phyloP scores from a whole-genome alignment of 2,888 invertebrate species.

The Drosophila meridionalis region DNA sequence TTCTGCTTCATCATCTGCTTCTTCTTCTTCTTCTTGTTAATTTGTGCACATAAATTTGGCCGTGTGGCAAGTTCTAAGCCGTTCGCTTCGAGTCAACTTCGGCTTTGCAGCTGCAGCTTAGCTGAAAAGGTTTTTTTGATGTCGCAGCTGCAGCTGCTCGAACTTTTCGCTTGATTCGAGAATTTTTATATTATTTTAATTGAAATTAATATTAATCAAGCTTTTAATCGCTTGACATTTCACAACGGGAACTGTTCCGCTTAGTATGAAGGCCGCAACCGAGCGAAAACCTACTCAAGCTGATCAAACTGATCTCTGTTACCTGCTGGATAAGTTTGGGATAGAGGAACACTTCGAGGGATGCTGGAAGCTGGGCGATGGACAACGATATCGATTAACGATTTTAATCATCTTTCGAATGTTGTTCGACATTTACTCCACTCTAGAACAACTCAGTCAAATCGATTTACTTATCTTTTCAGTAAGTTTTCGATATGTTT shows the following conservation, averaged over 20 bases:
- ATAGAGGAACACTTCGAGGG: background rate
- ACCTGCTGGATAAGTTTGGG: background rate
- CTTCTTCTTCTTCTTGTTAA: constrained; percentile 40
- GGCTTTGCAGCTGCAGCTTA: constrained; percentile 2
- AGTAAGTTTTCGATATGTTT: background rate
- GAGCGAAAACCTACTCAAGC: background rate
- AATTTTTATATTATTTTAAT: background rate
- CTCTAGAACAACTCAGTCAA: background rate
- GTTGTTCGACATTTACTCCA: background rate
- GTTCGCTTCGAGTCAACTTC: background rate
- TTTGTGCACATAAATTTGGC: constrained; percentile 73
- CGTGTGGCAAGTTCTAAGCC: constrained; percentile 43
- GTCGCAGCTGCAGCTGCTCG: constrained; percentile 1
- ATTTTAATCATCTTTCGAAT: background rate
- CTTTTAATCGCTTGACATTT: background rate
- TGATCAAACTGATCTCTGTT: background rate
- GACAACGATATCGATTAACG: background rate
- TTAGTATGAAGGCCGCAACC: background rate
- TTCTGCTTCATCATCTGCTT: background rate
- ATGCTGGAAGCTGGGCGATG: background rate
- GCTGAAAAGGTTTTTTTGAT: background rate
- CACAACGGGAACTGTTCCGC: background rate
- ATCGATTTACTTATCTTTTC: background rate
- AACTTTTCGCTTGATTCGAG: background rate
- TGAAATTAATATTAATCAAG: background rate